These are phyloP conservation scores for Stichopus horrens DNA, from an alignment of 53 echinoderm and acorn worm genomes.

Conservation along the genomic window DNA sequence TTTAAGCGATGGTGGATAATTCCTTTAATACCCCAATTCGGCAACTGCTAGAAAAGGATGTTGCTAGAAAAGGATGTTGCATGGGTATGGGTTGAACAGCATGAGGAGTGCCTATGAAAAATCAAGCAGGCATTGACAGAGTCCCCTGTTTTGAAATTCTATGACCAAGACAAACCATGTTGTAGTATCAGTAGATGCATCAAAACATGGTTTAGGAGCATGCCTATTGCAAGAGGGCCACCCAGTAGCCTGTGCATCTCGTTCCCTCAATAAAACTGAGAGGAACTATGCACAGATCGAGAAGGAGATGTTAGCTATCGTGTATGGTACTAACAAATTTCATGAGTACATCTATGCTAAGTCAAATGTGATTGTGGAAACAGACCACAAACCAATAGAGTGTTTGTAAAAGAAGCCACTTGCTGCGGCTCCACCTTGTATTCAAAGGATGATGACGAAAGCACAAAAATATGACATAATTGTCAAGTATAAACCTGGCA, in stretches of 20 bases:
- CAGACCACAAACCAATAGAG: conserved; percentile 45
- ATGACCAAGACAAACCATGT: conserved; percentile 31
- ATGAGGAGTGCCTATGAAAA: too few species aligned
- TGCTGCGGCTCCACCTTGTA: conserved; percentile 45
- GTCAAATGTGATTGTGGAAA: conserved; percentile 17
- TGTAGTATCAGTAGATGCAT: not conserved
- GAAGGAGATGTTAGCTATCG: conserved; percentile 58
- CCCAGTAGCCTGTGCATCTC: not conserved
- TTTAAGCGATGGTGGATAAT: too few species aligned
- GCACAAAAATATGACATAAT: conserved; percentile 51
- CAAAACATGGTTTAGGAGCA: too few species aligned
- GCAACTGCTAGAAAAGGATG: conserved; percentile 39
- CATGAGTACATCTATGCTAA: conserved; percentile 39
- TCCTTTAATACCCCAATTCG: conserved; percentile 1
- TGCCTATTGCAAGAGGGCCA: too few species aligned
- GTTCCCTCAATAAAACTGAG: not conserved
- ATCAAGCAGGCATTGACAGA: conserved; percentile 22
- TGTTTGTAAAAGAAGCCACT: conserved; percentile 25
- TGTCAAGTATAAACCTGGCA: conserved; percentile 53
- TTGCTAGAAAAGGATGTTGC: too few species aligned
- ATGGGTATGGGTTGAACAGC: too few species aligned
- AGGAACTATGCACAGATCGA: conserved; percentile 56
- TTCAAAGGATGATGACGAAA: conserved; percentile 53
- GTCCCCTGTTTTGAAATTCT: conserved; percentile 38
- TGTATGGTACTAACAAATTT: conserved; percentile 35